Evolutionary conservation across 1,140 invertebrate genomes (phyloP).

Genomic region (Mycetomoellerius zeteki): DNA sequence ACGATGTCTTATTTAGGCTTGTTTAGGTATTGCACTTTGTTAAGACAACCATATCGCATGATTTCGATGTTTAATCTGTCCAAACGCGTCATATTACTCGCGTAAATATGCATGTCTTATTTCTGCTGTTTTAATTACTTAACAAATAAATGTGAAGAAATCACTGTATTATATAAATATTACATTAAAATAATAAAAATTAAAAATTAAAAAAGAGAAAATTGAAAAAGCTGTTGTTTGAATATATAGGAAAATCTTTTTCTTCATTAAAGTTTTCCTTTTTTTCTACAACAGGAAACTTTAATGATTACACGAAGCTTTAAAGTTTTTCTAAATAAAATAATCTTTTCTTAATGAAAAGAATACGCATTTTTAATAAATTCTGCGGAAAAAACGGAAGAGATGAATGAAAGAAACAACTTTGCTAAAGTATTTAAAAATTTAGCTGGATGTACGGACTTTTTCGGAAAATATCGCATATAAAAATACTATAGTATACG

Average conservation of each 20-base stretch:
- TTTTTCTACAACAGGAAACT: neutral
- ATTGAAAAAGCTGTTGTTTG: neutral
- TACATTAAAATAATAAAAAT: too few relatives aligned
- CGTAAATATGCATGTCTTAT: neutral
- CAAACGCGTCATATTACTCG: neutral
- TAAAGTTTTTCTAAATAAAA: neutral
- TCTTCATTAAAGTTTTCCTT: neutral
- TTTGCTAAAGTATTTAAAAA: too few relatives aligned
- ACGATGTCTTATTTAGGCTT: neutral
- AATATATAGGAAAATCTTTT: neutral
- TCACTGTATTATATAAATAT: neutral
- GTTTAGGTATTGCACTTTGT: slow-evolving; percentile 33
- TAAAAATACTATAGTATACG: too few relatives aligned
- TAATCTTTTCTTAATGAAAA: neutral
- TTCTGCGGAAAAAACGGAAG: neutral
- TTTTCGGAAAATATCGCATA: too few relatives aligned
- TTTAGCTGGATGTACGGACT: too few relatives aligned
- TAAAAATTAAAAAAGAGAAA: neutral
- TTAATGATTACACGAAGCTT: neutral
- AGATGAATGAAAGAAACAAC: too few relatives aligned
- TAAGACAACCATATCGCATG: neutral
- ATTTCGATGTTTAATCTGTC: slow-evolving; percentile 47
- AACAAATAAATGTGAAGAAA: slow-evolving; percentile 18
- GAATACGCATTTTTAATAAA: neutral
- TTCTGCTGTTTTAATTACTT: neutral